phyloP scores from a whole-genome alignment of 2,888 invertebrate genomes.

The Nymphalis c-album region DNA sequence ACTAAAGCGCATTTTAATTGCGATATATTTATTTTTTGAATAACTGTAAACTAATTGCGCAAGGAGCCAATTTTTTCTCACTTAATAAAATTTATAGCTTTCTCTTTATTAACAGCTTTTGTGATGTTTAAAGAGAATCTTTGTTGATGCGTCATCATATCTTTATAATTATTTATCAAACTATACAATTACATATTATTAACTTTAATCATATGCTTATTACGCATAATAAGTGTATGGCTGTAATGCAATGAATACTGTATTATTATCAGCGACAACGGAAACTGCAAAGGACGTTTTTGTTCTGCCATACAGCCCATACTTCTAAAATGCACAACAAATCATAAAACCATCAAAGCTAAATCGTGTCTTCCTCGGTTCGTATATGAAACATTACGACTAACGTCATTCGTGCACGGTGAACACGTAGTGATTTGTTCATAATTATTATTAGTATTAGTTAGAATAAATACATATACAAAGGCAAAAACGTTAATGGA shows the following conservation, averaged over 20 bases:
- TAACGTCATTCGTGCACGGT: slow-evolving; percentile 9
- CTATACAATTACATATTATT: too few relatives aligned
- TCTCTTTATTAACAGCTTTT: slow-evolving; percentile 9
- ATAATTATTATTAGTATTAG: slow-evolving; percentile 1
- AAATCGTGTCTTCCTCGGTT: slow-evolving; percentile 25
- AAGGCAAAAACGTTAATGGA: neutral
- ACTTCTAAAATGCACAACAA: neutral
- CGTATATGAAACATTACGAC: slow-evolving; percentile 9
- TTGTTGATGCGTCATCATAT: neutral
- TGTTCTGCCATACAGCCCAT: slow-evolving; percentile 11
- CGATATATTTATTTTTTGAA: neutral
- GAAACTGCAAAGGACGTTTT: slow-evolving; percentile 24
- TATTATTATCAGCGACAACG: slow-evolving; percentile 15
- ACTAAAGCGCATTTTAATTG: neutral
- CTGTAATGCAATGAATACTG: slow-evolving; percentile 1
- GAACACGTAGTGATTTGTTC: slow-evolving; percentile 8
- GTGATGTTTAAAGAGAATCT: slow-evolving; percentile 1
- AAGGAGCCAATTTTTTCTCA: neutral
- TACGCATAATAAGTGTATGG: neutral
- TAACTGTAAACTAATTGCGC: slow-evolving; percentile 6
- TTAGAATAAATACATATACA: neutral
- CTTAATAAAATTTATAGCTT: slow-evolving; percentile 7
- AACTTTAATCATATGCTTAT: neutral
- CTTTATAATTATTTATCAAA: neutral
- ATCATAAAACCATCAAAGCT: slow-evolving; percentile 14